These are phyloP conservation scores for Synchiropus splendidus DNA, from an alignment of 2,113 vertebrate genomes.

Conservation along the genomic window DNA sequence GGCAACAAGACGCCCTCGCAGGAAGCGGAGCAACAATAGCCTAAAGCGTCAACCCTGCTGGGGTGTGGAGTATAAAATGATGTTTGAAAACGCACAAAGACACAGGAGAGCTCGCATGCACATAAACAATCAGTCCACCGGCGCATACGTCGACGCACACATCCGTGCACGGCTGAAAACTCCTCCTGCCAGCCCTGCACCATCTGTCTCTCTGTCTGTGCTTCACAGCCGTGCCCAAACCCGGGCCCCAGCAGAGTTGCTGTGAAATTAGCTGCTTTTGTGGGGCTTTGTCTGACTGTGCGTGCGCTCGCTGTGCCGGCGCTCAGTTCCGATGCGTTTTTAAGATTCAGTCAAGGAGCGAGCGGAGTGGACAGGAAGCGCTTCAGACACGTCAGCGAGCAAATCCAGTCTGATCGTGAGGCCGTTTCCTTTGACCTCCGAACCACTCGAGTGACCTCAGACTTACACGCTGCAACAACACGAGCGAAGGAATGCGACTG, in stretches of 20 bases:
- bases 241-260: conserved; percentile 58
- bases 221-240: conserved; percentile 62
- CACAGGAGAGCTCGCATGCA: conserved; percentile 23
- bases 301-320: conserved; percentile 54
- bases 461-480: conserved; percentile 22
- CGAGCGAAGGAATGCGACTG: conserved; percentile 15
- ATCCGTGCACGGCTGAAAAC: conserved; percentile 36
- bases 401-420: conserved; percentile 37
- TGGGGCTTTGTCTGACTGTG: conserved; percentile 59
- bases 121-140: conserved; percentile 35
- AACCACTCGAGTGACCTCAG: conserved; percentile 48
- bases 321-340: conserved; percentile 48
- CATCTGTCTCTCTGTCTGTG: conserved; percentile 68
- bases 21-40: conserved; percentile 31
- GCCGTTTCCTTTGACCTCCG: conserved; percentile 36
- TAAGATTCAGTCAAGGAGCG: conserved; percentile 50
- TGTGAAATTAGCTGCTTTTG: conserved; percentile 66
- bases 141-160: conserved; percentile 16
- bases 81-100: conserved; percentile 46
- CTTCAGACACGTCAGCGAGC: conserved; percentile 9
- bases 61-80: conserved; percentile 39
- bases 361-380: conserved; percentile 7
- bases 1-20: conserved; percentile 34
- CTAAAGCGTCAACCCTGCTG: conserved; percentile 21
- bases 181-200: conserved; percentile 63